Percentiles rank a stretch among this genome's conserved stretches.
These are phyloP conservation scores for Sebastes oblongus DNA, from an alignment of 2,797 vertebrate genomes.

Conservation along the genomic window DNA sequence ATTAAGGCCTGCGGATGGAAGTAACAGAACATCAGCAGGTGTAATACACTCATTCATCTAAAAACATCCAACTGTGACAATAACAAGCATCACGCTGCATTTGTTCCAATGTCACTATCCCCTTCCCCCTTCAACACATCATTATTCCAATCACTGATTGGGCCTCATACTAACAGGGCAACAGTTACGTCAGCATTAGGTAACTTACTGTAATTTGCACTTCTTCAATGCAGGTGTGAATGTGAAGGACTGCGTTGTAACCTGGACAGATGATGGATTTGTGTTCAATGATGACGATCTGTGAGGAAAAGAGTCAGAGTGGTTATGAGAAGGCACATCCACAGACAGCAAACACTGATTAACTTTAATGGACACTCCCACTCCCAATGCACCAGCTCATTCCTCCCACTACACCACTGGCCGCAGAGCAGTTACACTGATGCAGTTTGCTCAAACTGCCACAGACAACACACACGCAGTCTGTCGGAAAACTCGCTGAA, in stretches of 20 bases:
- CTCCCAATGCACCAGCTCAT: too few relatives aligned
- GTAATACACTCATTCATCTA: not conserved
- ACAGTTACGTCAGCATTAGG: not conserved
- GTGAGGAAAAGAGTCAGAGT: conserved; percentile 35
- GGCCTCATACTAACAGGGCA: not conserved
- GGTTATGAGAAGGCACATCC: not conserved
- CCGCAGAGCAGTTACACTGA: not conserved
- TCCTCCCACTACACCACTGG: too few relatives aligned
- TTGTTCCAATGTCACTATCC: not conserved
- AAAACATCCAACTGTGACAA: not conserved
- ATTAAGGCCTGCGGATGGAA: conserved; percentile 91
- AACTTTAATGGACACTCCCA: not conserved
- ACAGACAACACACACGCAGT: too few relatives aligned
- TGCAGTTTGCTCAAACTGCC: not conserved
- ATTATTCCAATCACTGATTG: too few relatives aligned
- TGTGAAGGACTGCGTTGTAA: conserved; percentile 97
- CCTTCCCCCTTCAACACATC: too few relatives aligned
- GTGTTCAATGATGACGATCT: conserved; percentile 99
- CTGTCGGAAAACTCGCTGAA: too few relatives aligned
- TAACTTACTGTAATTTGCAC: conserved; percentile 92
- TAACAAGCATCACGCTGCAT: too few relatives aligned
- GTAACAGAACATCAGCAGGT: not conserved
- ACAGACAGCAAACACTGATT: not conserved
- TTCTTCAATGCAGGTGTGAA: conserved; percentile 98
- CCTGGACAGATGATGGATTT: conserved; percentile 99